Conservation (phyloP, 2,888 invertebrate genomes). For the Elysia crispata region DNA sequence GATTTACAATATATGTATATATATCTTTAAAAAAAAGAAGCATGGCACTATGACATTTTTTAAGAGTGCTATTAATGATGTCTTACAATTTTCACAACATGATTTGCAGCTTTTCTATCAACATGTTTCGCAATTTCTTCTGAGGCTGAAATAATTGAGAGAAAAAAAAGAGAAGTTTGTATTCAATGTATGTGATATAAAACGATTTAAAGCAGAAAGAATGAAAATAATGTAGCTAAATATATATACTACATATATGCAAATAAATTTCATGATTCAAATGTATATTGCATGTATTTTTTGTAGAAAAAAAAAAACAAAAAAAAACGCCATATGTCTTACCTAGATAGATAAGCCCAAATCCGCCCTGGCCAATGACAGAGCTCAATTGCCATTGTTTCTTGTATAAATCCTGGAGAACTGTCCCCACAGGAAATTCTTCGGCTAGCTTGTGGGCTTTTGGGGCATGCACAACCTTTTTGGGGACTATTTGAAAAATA, state of each 20-base stretch:
- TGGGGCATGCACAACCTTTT: constrained; percentile 51
- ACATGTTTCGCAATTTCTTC: constrained; percentile 53
- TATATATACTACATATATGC: no score
- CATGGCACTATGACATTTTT: no score
- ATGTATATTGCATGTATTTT: no score
- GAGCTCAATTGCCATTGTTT: constrained; percentile 91
- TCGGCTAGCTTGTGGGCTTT: constrained; percentile 69
- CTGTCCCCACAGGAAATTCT: constrained; percentile 85
- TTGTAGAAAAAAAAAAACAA: no score
- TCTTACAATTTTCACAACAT: constrained; percentile 75
- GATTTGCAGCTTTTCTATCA: constrained; percentile 54
- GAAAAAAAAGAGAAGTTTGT: neutral
- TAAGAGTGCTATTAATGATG: no score
- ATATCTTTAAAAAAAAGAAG: no score
- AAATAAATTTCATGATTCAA: no score
- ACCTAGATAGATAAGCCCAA: constrained; percentile 94
- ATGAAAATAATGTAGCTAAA: no score
- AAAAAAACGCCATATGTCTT: no score
- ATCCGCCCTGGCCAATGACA: constrained; percentile 93
- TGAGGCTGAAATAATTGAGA: constrained; percentile 54
- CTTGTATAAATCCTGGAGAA: constrained; percentile 84
- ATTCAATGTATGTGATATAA: no score
- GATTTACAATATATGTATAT: no score
- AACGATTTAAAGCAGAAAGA: no score
- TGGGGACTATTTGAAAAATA: constrained; percentile 7